Percentiles rank a stretch among this genome's conserved stretches.
phyloP scores from a whole-genome alignment of 1,140 invertebrate species.

The Aphidius ervi region DNA sequence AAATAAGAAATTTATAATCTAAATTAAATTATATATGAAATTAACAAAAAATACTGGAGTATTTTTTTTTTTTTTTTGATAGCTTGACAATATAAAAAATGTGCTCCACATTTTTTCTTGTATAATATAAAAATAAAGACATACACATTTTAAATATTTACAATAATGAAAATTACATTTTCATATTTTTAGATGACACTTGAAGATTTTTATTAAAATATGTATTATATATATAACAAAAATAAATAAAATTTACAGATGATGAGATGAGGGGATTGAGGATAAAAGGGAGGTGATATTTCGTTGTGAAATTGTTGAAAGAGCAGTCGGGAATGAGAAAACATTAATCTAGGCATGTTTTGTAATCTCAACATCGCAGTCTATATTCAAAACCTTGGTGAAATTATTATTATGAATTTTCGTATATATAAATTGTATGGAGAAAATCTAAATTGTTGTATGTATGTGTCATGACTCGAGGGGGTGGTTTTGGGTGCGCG shows the following conservation, averaged over 20 bases:
- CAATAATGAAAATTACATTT: no score
- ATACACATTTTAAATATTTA: no score
- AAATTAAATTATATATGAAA: no score
- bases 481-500: slow-evolving; percentile 28
- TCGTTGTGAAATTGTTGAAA: background rate
- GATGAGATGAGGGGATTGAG: slow-evolving; percentile 30
- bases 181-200: no score
- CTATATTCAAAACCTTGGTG: slow-evolving; percentile 27
- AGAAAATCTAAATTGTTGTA: slow-evolving; percentile 1
- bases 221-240: background rate
- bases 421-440: slow-evolving; percentile 7
- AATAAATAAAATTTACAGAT: slow-evolving; percentile 17
- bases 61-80: no score
- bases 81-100: no score
- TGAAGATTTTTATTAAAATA: no score
- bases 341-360: slow-evolving; percentile 55
- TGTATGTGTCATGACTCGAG: slow-evolving; percentile 22
- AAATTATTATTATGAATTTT: slow-evolving; percentile 27
- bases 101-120: no score
- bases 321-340: slow-evolving; percentile 45
- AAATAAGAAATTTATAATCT: no score
- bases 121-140: no score
- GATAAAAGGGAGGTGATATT: slow-evolving; percentile 2
- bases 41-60: no score
- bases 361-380: slow-evolving; percentile 46